phyloP scores from a whole-genome alignment of 2,888 invertebrate species.

The Synanthedon tipuliformis region DNA sequence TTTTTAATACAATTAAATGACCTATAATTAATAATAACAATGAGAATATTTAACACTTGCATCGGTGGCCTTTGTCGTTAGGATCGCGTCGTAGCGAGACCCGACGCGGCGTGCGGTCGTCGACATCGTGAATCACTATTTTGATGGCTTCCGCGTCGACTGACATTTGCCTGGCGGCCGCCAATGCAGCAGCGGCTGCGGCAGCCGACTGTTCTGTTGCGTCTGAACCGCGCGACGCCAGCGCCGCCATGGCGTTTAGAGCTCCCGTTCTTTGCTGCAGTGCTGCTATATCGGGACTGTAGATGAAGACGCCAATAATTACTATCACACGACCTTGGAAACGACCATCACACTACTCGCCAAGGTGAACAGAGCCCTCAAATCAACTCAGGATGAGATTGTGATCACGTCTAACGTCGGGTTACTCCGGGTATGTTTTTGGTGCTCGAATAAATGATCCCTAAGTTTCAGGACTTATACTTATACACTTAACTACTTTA shows the following conservation, averaged over 20 bases:
- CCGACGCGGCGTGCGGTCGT: slow-evolving; percentile 80
- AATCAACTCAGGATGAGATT: not conserved
- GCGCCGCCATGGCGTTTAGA: slow-evolving; percentile 54
- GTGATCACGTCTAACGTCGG: not conserved
- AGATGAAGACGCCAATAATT: too few species aligned
- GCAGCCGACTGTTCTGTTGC: slow-evolving; percentile 42
- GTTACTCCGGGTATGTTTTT: not conserved
- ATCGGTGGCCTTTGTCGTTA: slow-evolving; percentile 86
- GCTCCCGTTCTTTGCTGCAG: slow-evolving; percentile 72
- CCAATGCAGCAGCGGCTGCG: slow-evolving; percentile 67
- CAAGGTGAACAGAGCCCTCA: too few species aligned
- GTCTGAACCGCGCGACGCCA: slow-evolving; percentile 44
- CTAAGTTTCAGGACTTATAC: too few species aligned
- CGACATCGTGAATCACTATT: slow-evolving; percentile 93
- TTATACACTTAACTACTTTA: too few species aligned
- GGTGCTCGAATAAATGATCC: too few species aligned
- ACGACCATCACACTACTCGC: too few species aligned
- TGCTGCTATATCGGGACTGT: slow-evolving; percentile 81
- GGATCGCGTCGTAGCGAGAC: slow-evolving; percentile 82
- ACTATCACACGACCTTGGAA: not conserved
- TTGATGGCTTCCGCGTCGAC: slow-evolving; percentile 93
- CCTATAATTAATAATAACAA: too few species aligned
- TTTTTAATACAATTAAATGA: too few species aligned
- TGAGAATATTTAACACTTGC: slow-evolving; percentile 65
- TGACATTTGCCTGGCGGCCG: slow-evolving; percentile 83